phyloP scores from a whole-genome alignment of 2,888 invertebrate genomes.

The Nemotelus nigrinus region DNA sequence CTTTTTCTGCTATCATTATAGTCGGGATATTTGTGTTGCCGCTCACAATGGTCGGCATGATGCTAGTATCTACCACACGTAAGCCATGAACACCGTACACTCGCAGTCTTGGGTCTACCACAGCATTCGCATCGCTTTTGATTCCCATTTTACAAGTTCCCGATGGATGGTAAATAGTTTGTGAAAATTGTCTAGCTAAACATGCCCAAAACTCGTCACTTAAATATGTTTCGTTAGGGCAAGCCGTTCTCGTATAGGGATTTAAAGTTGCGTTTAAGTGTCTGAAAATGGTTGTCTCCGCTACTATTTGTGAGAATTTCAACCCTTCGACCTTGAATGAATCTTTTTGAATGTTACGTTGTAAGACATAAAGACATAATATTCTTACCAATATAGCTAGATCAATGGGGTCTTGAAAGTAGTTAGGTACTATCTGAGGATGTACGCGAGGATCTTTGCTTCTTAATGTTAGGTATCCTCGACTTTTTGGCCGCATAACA shows the following conservation, averaged over 20 bases:
- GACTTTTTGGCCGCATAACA: conserved; percentile 77
- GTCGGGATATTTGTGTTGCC: conserved; percentile 86
- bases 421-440: conserved; percentile 90
- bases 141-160: conserved; percentile 87
- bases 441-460: conserved; percentile 76
- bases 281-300: conserved; percentile 71
- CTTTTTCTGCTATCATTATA: conserved; percentile 87
- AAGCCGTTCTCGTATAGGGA: conserved; percentile 73
- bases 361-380: neutral
- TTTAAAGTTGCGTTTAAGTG: conserved; percentile 73
- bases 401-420: conserved; percentile 79
- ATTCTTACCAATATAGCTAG: conserved; percentile 73
- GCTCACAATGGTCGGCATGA: conserved; percentile 82
- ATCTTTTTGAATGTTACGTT: neutral
- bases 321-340: conserved; percentile 75
- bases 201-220: conserved; percentile 83
- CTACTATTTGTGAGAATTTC: conserved; percentile 72
- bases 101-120: conserved; percentile 76
- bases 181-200: conserved; percentile 76
- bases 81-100: conserved; percentile 75
- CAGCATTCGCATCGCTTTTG: conserved; percentile 68
- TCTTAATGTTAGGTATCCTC: conserved; percentile 74
- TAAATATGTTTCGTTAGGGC: conserved; percentile 69
- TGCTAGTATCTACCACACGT: conserved; percentile 82
- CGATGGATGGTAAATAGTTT: conserved; percentile 84